phyloP scores from a whole-genome alignment of 2,797 vertebrate species.

The Sylvilagus floridanus region DNA sequence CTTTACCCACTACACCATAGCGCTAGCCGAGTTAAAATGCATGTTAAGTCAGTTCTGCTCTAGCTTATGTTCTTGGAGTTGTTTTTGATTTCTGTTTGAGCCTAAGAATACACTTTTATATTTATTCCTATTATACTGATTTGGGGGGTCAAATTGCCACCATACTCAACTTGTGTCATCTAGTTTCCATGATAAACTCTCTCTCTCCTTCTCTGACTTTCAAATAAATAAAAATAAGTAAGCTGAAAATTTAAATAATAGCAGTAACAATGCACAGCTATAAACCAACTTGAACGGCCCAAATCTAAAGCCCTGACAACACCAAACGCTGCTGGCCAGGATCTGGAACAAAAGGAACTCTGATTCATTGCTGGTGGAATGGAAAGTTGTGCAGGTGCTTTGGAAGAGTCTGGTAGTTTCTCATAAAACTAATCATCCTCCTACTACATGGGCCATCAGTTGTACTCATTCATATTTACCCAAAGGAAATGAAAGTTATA shows the following conservation, averaged over 20 bases:
- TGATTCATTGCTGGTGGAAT: background rate
- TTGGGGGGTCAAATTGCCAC: background rate
- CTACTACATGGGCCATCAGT: background rate
- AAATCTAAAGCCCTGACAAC: background rate
- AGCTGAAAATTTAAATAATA: background rate
- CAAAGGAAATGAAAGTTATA: background rate
- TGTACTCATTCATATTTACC: background rate
- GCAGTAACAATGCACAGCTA: background rate
- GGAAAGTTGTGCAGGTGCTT: background rate
- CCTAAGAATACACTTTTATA: slow-evolving; percentile 1
- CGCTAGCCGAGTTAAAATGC: background rate
- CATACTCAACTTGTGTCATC: background rate
- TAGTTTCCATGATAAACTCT: background rate
- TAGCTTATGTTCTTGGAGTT: background rate
- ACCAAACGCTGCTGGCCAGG: background rate
- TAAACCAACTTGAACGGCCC: background rate
- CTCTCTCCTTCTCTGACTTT: too few relatives aligned
- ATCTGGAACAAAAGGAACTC: background rate
- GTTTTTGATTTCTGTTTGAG: slow-evolving; percentile 18
- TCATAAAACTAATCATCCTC: background rate
- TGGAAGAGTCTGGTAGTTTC: background rate
- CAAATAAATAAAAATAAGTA: too few relatives aligned
- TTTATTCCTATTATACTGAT: slow-evolving; percentile 15
- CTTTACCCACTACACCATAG: too few relatives aligned
- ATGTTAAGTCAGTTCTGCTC: slow-evolving; percentile 10